A percentile compares a stretch with the other conserved stretches of the same genome.
These are phyloP conservation scores for Macrotrachela quadricornifera DNA, from an alignment of 1,140 invertebrate genomes.

Conservation along the genomic window DNA sequence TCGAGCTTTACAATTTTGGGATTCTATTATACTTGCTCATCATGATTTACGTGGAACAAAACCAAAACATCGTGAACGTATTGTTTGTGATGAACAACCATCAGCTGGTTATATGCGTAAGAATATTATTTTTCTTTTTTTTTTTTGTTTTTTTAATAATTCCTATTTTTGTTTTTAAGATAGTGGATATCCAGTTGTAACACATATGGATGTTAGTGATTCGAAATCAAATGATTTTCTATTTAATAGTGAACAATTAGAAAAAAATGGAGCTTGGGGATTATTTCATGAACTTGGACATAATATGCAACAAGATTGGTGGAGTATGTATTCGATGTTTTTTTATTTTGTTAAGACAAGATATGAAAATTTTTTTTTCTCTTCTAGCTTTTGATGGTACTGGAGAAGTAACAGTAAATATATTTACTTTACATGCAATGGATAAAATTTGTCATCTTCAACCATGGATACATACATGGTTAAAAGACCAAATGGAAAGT, in stretches of 20 bases:
- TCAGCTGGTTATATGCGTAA: conserved; percentile 13
- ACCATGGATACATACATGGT: conserved; percentile 12
- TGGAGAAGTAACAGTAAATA: conserved; percentile 13
- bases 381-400: conserved; percentile 12
- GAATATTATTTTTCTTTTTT: too few species aligned
- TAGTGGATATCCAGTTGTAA: conserved; percentile 14
- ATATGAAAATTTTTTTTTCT: too few species aligned
- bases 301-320: conserved; percentile 4
- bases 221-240: conserved; percentile 9
- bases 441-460: conserved; percentile 9
- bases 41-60: conserved; percentile 11
- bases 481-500: background rate
- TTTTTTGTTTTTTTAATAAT: too few species aligned
- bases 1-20: conserved; percentile 10
- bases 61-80: conserved; percentile 8
- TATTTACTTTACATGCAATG: conserved; percentile 16
- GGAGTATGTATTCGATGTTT: too few species aligned
- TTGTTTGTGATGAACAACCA: conserved; percentile 14
- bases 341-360: too few species aligned
- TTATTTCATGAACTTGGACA: conserved; percentile 14
- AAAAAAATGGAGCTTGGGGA: conserved; percentile 12
- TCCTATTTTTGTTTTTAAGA: too few species aligned
- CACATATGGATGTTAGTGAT: conserved; percentile 12
- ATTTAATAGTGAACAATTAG: conserved; percentile 4
- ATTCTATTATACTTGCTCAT: conserved; percentile 10